Evolutionary conservation across 2,113 vertebrate species (phyloP), one percentile per base, ranked within the genome.

Genomic region (Arvicanthis niloticus): DNA sequence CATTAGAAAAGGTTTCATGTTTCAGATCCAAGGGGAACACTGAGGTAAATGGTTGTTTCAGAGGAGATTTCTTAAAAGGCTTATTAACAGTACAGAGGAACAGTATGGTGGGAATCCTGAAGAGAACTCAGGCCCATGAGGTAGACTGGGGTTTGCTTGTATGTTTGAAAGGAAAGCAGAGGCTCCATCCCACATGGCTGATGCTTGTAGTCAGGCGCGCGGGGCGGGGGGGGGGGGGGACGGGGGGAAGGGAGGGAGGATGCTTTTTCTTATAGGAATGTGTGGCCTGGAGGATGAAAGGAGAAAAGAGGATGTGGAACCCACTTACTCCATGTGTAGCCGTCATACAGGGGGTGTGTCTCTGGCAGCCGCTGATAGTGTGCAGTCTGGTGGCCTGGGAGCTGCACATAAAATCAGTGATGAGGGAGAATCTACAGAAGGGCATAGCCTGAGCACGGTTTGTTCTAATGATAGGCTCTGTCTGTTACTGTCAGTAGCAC

Each of bases 211-310:
- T 17, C 68, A 72, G 34, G 68, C 68, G 45, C 3, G 45, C 5
- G 45, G 45, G 45, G 45, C 3, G 45, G 45, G 45, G 45, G 45
- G 45, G 45, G 3, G 45, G 45, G 45, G 45, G 45, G 45, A 45
- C 3, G 45, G 45, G 22, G 24, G 62, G 22, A 9, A 2, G 11
- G 31, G 5, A 5, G 34, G 13, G 0, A 7, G 11, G 16, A 1
- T n/a, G 37, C 37, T 31, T 72, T n/a, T 72, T 37, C 7, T 17
- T 19, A 72, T 19, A 72, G 68, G 37, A 72, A n/a, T 72, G 68
- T 72, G 68, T n/a, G 34, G 1, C 37, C 15, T 72, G 13, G 68
- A 70, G 15, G 67, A 17, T n/a, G 68, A 70, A 37, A 70, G 68
- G 68, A 17, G 68, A 37, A 70, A 70, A 37, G 34, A 70, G 68